Base-by-base conservation (phyloP, 2,888 invertebrate genomes). In the Chrysotoxum bicinctum region DNA sequence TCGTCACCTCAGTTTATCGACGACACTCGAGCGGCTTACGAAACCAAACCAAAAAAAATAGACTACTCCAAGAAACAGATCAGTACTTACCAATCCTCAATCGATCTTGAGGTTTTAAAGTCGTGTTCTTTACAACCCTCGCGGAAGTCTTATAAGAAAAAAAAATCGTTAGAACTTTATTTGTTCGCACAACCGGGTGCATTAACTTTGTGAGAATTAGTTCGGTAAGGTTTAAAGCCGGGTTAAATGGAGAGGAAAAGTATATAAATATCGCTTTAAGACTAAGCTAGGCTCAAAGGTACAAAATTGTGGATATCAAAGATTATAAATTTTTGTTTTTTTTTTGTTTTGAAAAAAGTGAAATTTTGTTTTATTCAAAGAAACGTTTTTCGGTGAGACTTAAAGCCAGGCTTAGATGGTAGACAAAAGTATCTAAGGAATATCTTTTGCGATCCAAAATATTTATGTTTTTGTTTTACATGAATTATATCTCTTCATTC, bases 1-100 rank as follows among this genome's bases (percentile, higher is more conserved):
- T 77, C 81, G 85, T 54, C 72, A 73, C 80, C 80, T 85, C 81
- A 85, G 85, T 85, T 85, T 80, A 85, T 81, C 81, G 77, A 77
- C 80, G 73, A 69, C 85, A 76, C 73, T 85, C 85, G 76, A 85
- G 62, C 81, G 80, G 85, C 56, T 81, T 80, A 84, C 75, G 52
- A 84, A 84, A 79, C n/a, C n/a, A n/a, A n/a, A n/a, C n/a, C n/a
- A n/a, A 52, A 74, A 45, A 58, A 37, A 78, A 48, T 56, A 19
- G 50, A 68, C 58, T 6, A 12, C 30, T 23, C 26, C 21, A 60
- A 73, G 54, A 78, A 69, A 58, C 48, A 30, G 50, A 68, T 74
- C 60, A 66, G 52, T 54, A 75, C 70, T 58, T 32, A 70, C 58
- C 74, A 64, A 54, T 68, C 52, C 62, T 48, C 30, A 21, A 9